Evolutionary conservation across 2,113 vertebrate species (phyloP).

Genomic region (Leptobrachium leishanense): DNA sequence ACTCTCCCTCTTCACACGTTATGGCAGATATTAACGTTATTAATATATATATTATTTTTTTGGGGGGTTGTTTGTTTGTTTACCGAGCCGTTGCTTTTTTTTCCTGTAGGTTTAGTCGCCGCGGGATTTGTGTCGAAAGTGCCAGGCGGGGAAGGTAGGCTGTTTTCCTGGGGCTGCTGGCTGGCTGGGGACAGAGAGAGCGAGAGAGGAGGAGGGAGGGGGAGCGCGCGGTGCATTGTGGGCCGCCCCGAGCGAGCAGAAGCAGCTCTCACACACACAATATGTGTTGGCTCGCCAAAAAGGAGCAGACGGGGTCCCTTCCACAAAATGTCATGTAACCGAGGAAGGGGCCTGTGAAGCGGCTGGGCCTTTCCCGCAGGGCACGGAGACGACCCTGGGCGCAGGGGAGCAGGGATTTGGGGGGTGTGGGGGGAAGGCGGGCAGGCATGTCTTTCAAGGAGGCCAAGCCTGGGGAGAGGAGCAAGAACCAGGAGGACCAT

Average conservation of each 20-base stretch:
- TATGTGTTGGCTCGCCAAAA: constrained; percentile 90
- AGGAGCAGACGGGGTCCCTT: constrained; percentile 79
- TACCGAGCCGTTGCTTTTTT: too few relatives aligned
- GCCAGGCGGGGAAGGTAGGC: constrained; percentile 19
- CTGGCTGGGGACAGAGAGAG: constrained; percentile 35
- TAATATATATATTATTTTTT: too few relatives aligned
- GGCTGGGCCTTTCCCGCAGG: constrained; percentile 69
- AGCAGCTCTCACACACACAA: constrained; percentile 73
- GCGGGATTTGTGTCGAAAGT: constrained; percentile 26
- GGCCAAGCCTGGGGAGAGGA: constrained; percentile 78
- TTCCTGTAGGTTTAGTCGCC: background rate
- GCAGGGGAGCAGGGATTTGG: constrained; percentile 55
- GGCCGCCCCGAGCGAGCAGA: constrained; percentile 85
- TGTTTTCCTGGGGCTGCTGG: background rate
- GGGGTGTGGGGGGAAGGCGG: constrained; percentile 74
- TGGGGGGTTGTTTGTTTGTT: too few relatives aligned
- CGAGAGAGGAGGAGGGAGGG: constrained; percentile 14
- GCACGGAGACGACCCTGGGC: constrained; percentile 31
- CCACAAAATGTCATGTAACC: constrained; percentile 81
- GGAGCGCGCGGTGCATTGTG: constrained; percentile 86
- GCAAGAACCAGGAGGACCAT: constrained; percentile 85
- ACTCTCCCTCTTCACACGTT: too few relatives aligned
- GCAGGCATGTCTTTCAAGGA: constrained; percentile 80
- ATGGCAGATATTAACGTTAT: too few relatives aligned
- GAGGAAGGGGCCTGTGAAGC: constrained; percentile 67